Evolutionary conservation across 2,113 vertebrate genomes (phyloP), one percentile per base, ranked within the genome.

Genomic region (Corydoras maculifer): DNA sequence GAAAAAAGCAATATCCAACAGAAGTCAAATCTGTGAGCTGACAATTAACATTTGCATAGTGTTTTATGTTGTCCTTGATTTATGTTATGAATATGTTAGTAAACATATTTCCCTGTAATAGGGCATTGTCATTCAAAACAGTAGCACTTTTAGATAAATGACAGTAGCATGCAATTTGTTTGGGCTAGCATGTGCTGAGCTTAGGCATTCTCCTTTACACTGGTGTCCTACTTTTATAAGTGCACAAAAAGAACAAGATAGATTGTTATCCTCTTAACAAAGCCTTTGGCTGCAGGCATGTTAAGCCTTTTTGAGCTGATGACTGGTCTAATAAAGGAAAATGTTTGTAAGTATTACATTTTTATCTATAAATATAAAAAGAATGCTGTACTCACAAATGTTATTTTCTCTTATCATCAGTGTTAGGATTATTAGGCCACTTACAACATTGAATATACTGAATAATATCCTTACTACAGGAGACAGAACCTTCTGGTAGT

Each of bases 71-170:
- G 55, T 13, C 25, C 67, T 64, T 65, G 65, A 53, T 65, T 70
- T 73, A 71, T 60, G 70, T 62, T 60, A 62, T 49, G 65, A 74
- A 63, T 73, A 71, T 60, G 70, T 62, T 60, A 62, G 54, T 68
- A 74, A 63, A 68, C 59, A 70, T 78, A 30, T 69, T 68, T 50
- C 6, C 61, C 74, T 64, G 63, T 70, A 67, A 74, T 61, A 18
- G 5, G 54, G 71, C 69, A 75, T 73, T 77, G 63, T 73, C 69
- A 68, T 69, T 55, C n/a, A 50, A 78, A 76, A 75, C 48, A 77
- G 62, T 54, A 62, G 59, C 18, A 49, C 58, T 70, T 61, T 76
- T 64, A 65, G 65, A 59, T 5, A 48, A 31, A 35, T 57, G 25
- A 71, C 69, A 35, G 58, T 59, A 43, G 65, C 65, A 51, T 35